phyloP scores from a whole-genome alignment of 2,797 vertebrate genomes.

The Triplophysa yarkandensis region DNA sequence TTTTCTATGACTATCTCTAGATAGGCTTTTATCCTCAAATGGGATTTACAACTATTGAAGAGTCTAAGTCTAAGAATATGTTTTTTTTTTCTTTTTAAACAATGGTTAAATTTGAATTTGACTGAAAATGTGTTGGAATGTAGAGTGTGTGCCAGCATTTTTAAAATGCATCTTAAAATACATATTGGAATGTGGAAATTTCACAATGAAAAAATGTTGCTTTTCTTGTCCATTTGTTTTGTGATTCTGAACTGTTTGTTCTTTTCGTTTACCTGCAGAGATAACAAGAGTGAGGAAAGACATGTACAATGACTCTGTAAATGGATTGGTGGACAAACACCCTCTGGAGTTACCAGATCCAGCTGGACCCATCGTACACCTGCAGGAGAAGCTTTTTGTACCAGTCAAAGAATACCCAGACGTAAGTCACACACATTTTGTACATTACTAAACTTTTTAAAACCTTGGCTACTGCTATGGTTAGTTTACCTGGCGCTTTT shows the following conservation, averaged over 20 bases:
- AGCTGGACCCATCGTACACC: constrained; percentile 77
- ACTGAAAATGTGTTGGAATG: background rate
- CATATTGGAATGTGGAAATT: background rate
- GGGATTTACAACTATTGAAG: background rate
- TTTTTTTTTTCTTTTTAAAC: background rate
- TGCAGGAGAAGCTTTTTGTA: constrained; percentile 86
- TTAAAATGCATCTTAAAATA: background rate
- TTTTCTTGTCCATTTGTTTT: background rate
- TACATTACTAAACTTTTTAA: background rate
- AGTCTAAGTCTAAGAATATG: background rate
- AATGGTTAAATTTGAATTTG: background rate
- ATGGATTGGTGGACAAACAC: constrained; percentile 81
- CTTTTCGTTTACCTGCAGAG: constrained; percentile 67
- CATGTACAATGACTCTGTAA: constrained; percentile 84
- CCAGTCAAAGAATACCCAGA: constrained; percentile 85
- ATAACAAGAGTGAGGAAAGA: constrained; percentile 86
- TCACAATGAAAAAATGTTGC: background rate
- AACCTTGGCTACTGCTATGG: constrained; percentile 1
- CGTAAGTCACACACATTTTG: constrained; percentile 68
- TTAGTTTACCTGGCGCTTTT: background rate
- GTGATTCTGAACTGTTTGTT: constrained; percentile 37
- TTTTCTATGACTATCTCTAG: no score
- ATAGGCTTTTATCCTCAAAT: no score
- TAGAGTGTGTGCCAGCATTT: background rate
- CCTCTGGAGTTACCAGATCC: constrained; percentile 82